These are phyloP conservation scores for Drosophila koepferae DNA, from an alignment of 2,888 invertebrate species.

Conservation along the genomic window DNA sequence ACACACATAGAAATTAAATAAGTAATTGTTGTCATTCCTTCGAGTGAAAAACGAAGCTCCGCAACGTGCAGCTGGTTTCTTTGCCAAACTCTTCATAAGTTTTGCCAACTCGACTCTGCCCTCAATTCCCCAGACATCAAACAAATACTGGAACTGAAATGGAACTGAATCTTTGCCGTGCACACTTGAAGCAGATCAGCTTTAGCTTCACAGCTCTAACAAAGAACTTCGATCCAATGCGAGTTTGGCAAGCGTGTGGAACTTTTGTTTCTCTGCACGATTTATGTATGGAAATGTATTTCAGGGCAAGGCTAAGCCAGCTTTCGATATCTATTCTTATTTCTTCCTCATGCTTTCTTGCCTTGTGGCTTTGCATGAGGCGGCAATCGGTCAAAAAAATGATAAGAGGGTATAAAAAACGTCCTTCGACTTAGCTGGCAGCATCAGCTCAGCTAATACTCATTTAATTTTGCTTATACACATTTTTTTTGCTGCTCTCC, in stretches of 20 bases:
- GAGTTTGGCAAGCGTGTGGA: background rate
- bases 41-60: constrained; percentile 16
- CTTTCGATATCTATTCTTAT: background rate
- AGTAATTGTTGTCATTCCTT: constrained; percentile 51
- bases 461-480: constrained; percentile 35
- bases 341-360: background rate
- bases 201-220: background rate
- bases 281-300: background rate
- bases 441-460: constrained; percentile 31
- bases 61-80: background rate
- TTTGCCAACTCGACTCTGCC: constrained; percentile 3
- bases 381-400: background rate
- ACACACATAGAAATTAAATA: constrained; percentile 49
- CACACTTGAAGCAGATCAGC: background rate
- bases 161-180: background rate
- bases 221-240: background rate
- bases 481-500: constrained; percentile 7
- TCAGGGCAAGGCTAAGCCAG: background rate
- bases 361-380: background rate
- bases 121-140: background rate
- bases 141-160: background rate
- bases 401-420: background rate
- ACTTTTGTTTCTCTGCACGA: background rate
- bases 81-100: constrained; percentile 15
- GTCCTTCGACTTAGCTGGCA: constrained; percentile 27